Evolutionary conservation across 1,140 invertebrate species (phyloP), one percentile per base, ranked within the genome.

Genomic region (Gryon sp.): DNA sequence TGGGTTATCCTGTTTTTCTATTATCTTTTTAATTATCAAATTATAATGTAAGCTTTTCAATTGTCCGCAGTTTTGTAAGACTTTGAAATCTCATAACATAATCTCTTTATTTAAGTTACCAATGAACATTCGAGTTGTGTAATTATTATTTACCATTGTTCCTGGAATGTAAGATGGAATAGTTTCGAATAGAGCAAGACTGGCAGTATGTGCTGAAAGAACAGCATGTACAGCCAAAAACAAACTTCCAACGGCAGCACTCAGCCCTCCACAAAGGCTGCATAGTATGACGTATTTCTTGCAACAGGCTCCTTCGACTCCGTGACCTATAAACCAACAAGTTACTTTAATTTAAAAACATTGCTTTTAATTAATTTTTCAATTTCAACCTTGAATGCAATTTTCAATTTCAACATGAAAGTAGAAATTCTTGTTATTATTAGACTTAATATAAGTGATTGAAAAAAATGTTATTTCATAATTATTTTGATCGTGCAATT

Each of bases 111-210:
- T n/a, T n/a, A n/a, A n/a, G n/a, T n/a, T n/a, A n/a, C n/a, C n/a
- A n/a, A 16, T 40, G n/a, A 38, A 38, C 16, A 15, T 38, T 24
- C 2, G n/a, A 2, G 15, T 11, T 4, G 16, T 52, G 9, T 45
- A 45, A 18, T 36, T 24, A 57, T 52, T 16, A 72, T 65, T 92
- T 87, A 94, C 93, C 92, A 95, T 92, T 22, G 93, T 91, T 52
- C 94, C 94, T 24, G 94, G 94, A 66, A 95, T 93, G 85, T 95
- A 95, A 22, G 93, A 94, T 34, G 94, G 94, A 36, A 95, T 93
- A n/a, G 94, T 95, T 87, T 95, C 94, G 83, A 95, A 95, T 80
- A 94, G 94, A 20, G 93, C 92, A 65, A 95, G 89, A 9, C 93
- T 95, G 1, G 94, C 93, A 19, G 94, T 95, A 83, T 95, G 94